Base-by-base conservation (phyloP, 2,797 vertebrate genomes). In the Chrysocyon brachyurus region DNA sequence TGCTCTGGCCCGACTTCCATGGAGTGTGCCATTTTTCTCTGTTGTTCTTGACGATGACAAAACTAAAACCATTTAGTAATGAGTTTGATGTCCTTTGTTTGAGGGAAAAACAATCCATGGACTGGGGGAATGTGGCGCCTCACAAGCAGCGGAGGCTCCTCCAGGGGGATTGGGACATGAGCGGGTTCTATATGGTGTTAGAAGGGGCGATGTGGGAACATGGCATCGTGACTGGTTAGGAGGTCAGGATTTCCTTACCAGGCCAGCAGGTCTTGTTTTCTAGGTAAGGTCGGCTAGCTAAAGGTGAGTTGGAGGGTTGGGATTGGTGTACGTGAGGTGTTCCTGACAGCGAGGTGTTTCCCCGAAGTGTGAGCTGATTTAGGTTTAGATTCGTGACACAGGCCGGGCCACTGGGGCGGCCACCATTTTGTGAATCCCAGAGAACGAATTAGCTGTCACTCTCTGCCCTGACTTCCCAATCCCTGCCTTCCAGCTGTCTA, bases 181-280 rank as follows among this genome's bases (percentile, higher is more conserved):
- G 31, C 0, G 6, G 59, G 54, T 61, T 87, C 33, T 61, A 15
- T 8, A 5, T 26, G 24, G 36, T 3, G 0, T 78, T 86, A 36
- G 24, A 66, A 79, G 73, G 56, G 64, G 24, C 40, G 16, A 28
- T 9, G 8, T 12, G 28, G 75, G 52, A 21, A 49, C 5, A 14
- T 57, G 70, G 22, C 52, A 3, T 14, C 8, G 28, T 15, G 12
- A 33, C 31, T 28, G 84, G 16, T 17, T 28, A 19, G 63, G 3
- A 7, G 16, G 73, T 21, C 19, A 24, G 33, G 54, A 28, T 91
- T 82, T 59, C 63, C 52, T 6, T 22, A 6, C 4, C 2, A 49
- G 83, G 40, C 40, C 2, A 22, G 31, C 75, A 31, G 54, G 84
- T 31, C 31, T 40, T 17, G 0, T 70, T 93, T 70, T 61, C 63